Evolutionary conservation across 2,797 vertebrate species (phyloP).

Genomic region (Syndactyla subalaris): DNA sequence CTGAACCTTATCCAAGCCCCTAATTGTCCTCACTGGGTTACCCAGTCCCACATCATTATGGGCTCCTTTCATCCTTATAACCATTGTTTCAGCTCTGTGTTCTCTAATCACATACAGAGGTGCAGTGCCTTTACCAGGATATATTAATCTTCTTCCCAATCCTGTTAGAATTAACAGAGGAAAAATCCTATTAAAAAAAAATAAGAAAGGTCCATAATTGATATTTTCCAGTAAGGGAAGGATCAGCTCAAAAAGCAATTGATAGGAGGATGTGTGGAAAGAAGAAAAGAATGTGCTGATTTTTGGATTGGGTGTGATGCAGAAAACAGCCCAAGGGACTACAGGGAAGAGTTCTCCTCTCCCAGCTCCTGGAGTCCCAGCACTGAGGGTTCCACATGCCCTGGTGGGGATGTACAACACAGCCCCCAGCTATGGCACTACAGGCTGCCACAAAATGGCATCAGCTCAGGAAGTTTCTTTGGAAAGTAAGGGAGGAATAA

Average conservation of each 20-base stretch:
- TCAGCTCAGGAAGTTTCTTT: fast-evolving
- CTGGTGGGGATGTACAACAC: fast-evolving
- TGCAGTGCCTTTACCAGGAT: not conserved
- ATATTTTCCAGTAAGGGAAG: not conserved
- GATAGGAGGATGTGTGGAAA: not conserved
- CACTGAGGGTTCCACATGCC: not conserved
- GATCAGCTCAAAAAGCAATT: not conserved
- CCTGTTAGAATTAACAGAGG: not conserved
- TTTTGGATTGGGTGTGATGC: not conserved
- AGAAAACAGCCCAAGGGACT: not conserved
- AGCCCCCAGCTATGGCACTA: fast-evolving
- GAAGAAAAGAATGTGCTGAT: not conserved
- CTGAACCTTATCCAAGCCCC: not conserved
- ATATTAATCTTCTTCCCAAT: not conserved
- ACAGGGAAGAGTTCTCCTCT: fast-evolving
- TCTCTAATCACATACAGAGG: not conserved
- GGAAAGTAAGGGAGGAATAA: not conserved
- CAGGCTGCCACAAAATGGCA: not conserved
- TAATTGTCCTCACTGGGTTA: not conserved
- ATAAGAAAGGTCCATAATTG: not conserved
- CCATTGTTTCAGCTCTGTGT: not conserved
- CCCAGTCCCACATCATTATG: not conserved
- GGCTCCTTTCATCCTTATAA: not conserved
- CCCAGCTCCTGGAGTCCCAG: not conserved
- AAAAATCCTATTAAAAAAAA: not conserved